phyloP scores from a whole-genome alignment of 1,140 invertebrate species.

The Eubasilissa regina region DNA sequence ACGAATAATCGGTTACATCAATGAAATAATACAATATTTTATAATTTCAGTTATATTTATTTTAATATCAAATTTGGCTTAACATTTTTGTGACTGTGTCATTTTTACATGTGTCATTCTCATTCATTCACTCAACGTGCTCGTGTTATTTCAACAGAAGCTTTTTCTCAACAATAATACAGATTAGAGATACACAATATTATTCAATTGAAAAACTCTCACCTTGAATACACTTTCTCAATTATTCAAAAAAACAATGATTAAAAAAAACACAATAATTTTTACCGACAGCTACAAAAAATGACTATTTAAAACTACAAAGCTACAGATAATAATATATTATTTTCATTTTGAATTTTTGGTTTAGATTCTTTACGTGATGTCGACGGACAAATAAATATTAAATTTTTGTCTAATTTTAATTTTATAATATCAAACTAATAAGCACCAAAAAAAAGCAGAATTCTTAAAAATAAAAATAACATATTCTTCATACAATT shows the following conservation, averaged over 20 bases:
- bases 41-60: conserved; percentile 14
- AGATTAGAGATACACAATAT: neutral
- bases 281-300: no score
- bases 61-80: conserved; percentile 31
- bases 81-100: conserved; percentile 14
- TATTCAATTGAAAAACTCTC: neutral
- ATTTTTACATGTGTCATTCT: neutral
- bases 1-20: no score
- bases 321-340: neutral
- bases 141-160: no score
- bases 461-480: no score
- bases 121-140: neutral
- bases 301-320: no score
- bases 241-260: neutral
- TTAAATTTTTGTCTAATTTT: no score
- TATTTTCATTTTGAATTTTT: conserved; percentile 6
- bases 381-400: no score
- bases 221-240: neutral
- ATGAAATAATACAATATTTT: no score
- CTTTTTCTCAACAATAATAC: no score
- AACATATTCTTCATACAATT: no score
- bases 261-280: neutral
- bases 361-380: neutral
- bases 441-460: no score
- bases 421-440: no score